These are phyloP conservation scores for Ivindomyrus marchei DNA, from an alignment of 2,113 vertebrate species.

Conservation along the genomic window DNA sequence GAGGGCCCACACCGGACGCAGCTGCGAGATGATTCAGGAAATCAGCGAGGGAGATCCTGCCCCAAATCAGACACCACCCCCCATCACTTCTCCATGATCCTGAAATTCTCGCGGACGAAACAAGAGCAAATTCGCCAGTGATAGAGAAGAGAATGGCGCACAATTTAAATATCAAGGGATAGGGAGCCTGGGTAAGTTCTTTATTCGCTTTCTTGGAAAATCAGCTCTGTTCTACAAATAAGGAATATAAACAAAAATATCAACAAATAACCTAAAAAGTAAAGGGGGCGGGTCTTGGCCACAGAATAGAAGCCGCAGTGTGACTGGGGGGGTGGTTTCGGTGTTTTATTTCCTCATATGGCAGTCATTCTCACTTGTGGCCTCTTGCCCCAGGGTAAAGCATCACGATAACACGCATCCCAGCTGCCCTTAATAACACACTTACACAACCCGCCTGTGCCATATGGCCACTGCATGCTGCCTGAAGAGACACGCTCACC, in stretches of 20 bases:
- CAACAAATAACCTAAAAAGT: background rate
- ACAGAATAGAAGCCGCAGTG: background rate
- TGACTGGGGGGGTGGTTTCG: background rate
- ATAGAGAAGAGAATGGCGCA: background rate
- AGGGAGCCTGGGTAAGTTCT: background rate
- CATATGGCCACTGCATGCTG: background rate
- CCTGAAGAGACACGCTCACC: background rate
- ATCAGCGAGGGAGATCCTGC: background rate
- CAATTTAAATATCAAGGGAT: background rate
- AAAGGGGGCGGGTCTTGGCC: background rate
- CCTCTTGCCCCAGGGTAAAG: background rate
- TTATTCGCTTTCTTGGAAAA: background rate
- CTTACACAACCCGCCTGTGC: background rate
- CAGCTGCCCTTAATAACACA: slow-evolving; percentile 3
- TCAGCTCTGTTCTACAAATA: background rate
- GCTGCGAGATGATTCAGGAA: background rate
- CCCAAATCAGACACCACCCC: background rate
- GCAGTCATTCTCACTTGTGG: background rate
- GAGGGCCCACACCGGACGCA: background rate
- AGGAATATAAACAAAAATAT: background rate
- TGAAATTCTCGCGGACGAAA: background rate
- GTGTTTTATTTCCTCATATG: slow-evolving; percentile 6
- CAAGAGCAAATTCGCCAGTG: background rate
- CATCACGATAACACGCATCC: background rate
- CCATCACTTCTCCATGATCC: background rate